phyloP scores from a whole-genome alignment of 2,797 vertebrate species.

The Hydrocynus forskahlii region DNA sequence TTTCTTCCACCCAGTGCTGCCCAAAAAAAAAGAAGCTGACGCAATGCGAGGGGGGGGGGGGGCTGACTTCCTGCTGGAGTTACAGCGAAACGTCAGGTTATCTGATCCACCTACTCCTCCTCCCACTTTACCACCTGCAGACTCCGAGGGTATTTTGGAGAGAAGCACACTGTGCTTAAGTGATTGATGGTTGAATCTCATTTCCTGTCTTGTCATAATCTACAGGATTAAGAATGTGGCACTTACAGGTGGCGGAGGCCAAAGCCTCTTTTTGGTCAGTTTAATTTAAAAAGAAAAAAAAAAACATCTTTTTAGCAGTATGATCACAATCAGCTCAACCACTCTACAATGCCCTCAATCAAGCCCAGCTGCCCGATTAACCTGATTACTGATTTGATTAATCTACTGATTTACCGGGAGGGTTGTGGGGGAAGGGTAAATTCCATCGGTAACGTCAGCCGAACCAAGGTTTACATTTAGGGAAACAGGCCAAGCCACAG shows the following conservation, averaged over 20 bases:
- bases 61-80: constrained; percentile 62
- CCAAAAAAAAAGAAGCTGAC: constrained; percentile 66
- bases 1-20: constrained; percentile 65
- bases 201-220: background rate
- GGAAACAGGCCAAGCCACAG: background rate
- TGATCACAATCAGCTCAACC: background rate
- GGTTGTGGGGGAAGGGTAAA: no score
- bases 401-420: background rate
- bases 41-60: constrained; percentile 63
- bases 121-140: background rate
- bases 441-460: background rate
- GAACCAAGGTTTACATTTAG: background rate
- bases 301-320: background rate
- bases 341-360: background rate
- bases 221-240: background rate
- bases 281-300: background rate
- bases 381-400: background rate
- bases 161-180: constrained; percentile 2
- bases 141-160: constrained; percentile 11
- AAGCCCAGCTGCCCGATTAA: background rate
- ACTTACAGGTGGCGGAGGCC: background rate
- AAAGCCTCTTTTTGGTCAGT: background rate
- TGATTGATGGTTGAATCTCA: background rate
- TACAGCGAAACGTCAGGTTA: background rate
- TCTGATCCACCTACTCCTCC: constrained; percentile 2